Base-by-base conservation (phyloP, 1,140 invertebrate species). In the Rhynchophorus ferrugineus region DNA sequence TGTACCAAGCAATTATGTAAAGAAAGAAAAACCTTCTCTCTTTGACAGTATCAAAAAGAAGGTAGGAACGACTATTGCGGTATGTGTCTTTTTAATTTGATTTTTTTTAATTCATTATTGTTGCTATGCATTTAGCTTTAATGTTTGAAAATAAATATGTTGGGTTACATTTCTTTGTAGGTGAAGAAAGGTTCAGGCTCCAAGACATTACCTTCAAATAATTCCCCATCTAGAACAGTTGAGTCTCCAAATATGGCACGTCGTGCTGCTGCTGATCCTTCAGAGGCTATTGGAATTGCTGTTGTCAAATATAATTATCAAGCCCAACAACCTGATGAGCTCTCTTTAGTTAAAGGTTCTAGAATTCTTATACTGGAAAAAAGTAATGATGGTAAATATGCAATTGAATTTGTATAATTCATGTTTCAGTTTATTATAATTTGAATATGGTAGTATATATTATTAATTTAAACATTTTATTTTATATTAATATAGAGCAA, bases 1-100 rank as follows among this genome's bases (percentile, higher is more conserved):
- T 74, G 96, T 99, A 46, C 97, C 97, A 36, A 98, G 94, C 70
- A 99, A 99, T 73, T 99, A 97, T 77, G 94, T 99, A 53, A 98
- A 97, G 74, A 91, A 89, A 71, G 91, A 95, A 73, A 97, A 95
- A 70, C 94, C 90, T 42, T 95, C 89, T 8, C 75, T 96, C 38
- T 95, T 96, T 73, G 91, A 95, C 74, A 89, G 91, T 71, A 93
- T 95, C 60, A 93, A 94, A 71, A 92, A 92, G 69, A 91, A 92
- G 71, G 89, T 92, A 54, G 88, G 90, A 5, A 22, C 21, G 3
- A 39, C 22, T 11, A 24, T 7, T 39, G 21, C 21, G 37, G 37
- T 47, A 47, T 19, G 29, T 44, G 18, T 2, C 2, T 43, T 1
- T 43, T 44, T 21, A 22, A 5, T 43, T 17, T 11, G 2, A 3